Evolutionary conservation across 2,113 vertebrate genomes (phyloP), one percentile per base, ranked within the genome.

Genomic region (Microcebus jonahi): DNA sequence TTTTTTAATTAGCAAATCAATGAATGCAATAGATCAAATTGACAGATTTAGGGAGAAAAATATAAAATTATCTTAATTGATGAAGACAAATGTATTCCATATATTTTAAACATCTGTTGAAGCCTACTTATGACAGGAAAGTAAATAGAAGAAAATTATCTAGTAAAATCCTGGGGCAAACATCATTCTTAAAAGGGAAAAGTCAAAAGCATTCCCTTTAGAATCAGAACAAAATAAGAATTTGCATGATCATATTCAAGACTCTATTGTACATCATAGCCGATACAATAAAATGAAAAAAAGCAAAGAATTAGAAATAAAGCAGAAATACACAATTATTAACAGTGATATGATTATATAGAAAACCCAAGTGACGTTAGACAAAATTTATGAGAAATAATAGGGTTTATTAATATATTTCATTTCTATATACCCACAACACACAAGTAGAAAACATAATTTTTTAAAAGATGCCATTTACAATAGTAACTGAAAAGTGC

Each of bases 391-490:
- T 67, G 36, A 57, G 8, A 73, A 93, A 57, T 79, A 70, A 76
- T 48, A 59, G 17, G n/a, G 5, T 75, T 65, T 67, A 90, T 80
- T 11, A 65, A 73, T 48, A 57, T 80, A 34, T 34, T 94, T 80
- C 14, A 48, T 73, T 59, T 25, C 31, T 86, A 25, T 36, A 75
- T 8, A 42, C 31, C 31, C 65, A 81, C 4, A 87, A n/a, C 39
- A 94, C 25, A 50, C 9, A 86, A 25, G 10, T 29, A 75, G 39
- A 67, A 80, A 90, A 55, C 21, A 25, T 70, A 79, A 25, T 31
- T 89, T 96, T 79, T 36, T 11, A 55, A 89, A 86, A 86, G 4
- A 80, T 81, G 63, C 5, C 48, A 96, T 90, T 82, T 90, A 88
- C 20, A 89, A 57, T 23, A 83, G 48, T 10, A 83, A 57, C 5